Percentiles rank a stretch among this genome's conserved stretches.
Evolutionary conservation across 2,888 invertebrate genomes (phyloP).

Genomic region (Drosophila neonasuta): DNA sequence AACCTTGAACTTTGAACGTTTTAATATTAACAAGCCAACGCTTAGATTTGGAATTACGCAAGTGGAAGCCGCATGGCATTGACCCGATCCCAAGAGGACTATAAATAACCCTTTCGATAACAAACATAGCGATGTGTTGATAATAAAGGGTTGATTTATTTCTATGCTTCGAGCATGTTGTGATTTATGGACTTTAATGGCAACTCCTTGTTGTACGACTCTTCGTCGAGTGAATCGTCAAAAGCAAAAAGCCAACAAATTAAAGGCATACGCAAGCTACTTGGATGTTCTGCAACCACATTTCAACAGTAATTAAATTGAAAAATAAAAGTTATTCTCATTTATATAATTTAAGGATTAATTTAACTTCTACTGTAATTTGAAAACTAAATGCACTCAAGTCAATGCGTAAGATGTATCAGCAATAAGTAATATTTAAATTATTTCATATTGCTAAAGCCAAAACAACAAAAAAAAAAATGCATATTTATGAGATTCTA

Average conservation of each 20-base stretch:
- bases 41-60: constrained; percentile 44
- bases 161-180: constrained; percentile 69
- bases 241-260: neutral
- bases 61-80: constrained; percentile 20
- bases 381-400: no score
- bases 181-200: constrained; percentile 76
- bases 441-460: no score
- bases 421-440: no score
- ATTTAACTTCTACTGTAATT: no score
- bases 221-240: constrained; percentile 18
- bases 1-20: constrained; percentile 59
- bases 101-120: constrained; percentile 77
- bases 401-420: no score
- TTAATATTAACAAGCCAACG: constrained; percentile 62
- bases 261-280: constrained; percentile 8
- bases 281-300: constrained; percentile 26
- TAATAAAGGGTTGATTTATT: constrained; percentile 77
- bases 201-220: constrained; percentile 35
- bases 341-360: no score
- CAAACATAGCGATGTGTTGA: constrained; percentile 78
- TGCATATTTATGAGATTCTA: no score
- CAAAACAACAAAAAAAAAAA: no score
- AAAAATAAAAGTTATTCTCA: no score
- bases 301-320: no score
- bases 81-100: constrained; percentile 65